Evolutionary conservation across 2,888 invertebrate species (phyloP).

Genomic region (Copidosoma aretas): DNA sequence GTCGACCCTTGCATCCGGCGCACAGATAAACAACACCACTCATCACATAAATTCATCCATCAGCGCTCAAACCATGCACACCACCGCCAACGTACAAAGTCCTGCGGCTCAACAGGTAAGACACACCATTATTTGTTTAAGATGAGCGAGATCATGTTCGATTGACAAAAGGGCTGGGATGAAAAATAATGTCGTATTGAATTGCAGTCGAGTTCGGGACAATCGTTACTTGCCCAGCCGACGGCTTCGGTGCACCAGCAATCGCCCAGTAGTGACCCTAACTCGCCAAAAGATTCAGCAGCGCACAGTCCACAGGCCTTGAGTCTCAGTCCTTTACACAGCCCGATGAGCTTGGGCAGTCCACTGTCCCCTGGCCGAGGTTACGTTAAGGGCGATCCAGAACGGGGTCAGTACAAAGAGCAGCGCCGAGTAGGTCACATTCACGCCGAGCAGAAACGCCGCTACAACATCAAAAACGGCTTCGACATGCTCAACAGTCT

Average conservation of each 20-base stretch:
- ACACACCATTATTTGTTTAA: neutral
- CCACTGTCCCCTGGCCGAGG: slow-evolving; percentile 71
- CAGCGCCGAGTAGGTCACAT: slow-evolving; percentile 87
- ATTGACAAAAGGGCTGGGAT: neutral
- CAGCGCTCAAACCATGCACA: slow-evolving; percentile 61
- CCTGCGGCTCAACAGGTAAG: slow-evolving; percentile 43
- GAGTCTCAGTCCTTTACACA: slow-evolving; percentile 63
- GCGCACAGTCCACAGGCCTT: slow-evolving; percentile 60
- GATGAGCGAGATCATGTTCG: neutral
- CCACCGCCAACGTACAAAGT: slow-evolving; percentile 47
- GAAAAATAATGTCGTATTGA: neutral
- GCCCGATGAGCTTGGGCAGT: slow-evolving; percentile 64
- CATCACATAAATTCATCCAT: slow-evolving; percentile 63
- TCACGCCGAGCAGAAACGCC: slow-evolving; percentile 93
- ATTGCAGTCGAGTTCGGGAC: neutral
- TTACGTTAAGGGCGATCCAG: slow-evolving; percentile 62
- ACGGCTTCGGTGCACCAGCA: slow-evolving; percentile 43
- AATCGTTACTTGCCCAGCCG: slow-evolving; percentile 1
- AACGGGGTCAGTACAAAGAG: slow-evolving; percentile 67
- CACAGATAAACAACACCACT: slow-evolving; percentile 58
- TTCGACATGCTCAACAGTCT: slow-evolving; percentile 93
- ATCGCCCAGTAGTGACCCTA: slow-evolving; percentile 53
- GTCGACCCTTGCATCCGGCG: slow-evolving; percentile 63
- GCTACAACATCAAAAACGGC: slow-evolving; percentile 95
- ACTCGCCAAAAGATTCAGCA: slow-evolving; percentile 58